Evolutionary conservation across 2,888 invertebrate species (phyloP).

Genomic region (Microctonus brassicae): DNA sequence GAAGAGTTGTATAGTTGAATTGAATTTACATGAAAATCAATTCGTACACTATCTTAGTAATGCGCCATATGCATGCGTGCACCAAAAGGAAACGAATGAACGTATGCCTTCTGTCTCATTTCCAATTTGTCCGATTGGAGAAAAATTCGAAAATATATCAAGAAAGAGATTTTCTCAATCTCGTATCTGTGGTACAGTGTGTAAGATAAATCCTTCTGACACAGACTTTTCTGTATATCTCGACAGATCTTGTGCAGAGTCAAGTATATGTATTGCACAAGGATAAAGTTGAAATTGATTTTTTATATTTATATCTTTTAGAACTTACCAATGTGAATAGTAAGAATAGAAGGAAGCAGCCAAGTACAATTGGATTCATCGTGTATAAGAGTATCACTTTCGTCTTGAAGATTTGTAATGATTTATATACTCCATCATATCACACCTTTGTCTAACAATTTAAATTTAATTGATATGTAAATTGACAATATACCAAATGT

Average conservation of each 20-base stretch:
- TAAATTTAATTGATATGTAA: background rate
- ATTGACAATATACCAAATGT: background rate
- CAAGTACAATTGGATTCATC: background rate
- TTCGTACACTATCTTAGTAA: constrained; percentile 1
- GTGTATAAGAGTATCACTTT: constrained; percentile 41
- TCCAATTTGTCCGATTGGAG: background rate
- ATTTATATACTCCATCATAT: background rate
- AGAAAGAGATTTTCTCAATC: background rate
- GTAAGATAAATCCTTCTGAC: background rate
- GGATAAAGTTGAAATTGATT: too few species aligned
- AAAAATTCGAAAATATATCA: background rate
- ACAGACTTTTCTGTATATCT: background rate
- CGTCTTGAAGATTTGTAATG: background rate
- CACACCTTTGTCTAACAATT: constrained; percentile 1
- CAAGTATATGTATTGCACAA: too few species aligned
- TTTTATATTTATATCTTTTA: background rate
- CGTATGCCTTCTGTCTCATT: background rate
- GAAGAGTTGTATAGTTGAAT: background rate
- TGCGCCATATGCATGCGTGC: background rate
- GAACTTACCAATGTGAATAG: constrained; percentile 41
- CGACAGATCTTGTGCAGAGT: background rate
- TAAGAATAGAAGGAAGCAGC: constrained; percentile 26
- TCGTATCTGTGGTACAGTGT: background rate
- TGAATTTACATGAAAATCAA: background rate
- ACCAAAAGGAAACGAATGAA: background rate